These are phyloP conservation scores for Brachionus angularis DNA, from an alignment of 1,140 invertebrate species.

Conservation along the genomic window DNA sequence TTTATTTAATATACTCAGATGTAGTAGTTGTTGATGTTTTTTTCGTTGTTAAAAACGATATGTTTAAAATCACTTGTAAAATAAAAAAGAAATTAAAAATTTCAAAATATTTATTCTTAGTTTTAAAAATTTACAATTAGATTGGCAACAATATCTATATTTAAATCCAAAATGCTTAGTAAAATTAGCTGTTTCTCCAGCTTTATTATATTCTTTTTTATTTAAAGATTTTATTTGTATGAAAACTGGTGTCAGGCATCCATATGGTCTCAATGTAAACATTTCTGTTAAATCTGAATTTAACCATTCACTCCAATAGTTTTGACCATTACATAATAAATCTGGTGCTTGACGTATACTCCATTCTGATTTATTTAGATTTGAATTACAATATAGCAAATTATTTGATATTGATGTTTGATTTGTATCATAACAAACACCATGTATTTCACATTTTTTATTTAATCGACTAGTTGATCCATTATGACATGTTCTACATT, in stretches of 20 bases:
- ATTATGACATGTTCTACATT: conserved; percentile 5
- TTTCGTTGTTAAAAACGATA: too few species aligned
- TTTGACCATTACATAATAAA: conserved; percentile 31
- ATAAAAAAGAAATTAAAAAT: too few species aligned
- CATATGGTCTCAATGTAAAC: background rate
- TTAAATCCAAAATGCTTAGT: background rate
- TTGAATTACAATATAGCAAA: conserved; percentile 10
- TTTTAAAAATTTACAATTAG: too few species aligned
- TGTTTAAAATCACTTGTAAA: too few species aligned
- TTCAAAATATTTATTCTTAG: too few species aligned
- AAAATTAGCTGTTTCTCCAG: background rate
- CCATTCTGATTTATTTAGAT: background rate
- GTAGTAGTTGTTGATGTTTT: too few species aligned
- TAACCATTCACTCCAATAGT: conserved; percentile 17
- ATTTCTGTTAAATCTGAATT: conserved; percentile 7
- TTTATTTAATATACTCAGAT: too few species aligned
- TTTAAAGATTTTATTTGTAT: conserved; percentile 9
- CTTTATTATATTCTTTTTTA: background rate
- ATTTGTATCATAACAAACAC: conserved; percentile 27
- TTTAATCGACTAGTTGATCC: background rate
- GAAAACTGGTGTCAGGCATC: background rate
- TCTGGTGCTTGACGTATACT: background rate
- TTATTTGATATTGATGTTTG: background rate
- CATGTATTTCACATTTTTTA: conserved; percentile 35
- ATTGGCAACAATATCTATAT: too few species aligned